These are phyloP conservation scores for Urocitellus parryii DNA, from an alignment of 2,113 vertebrate genomes.

Conservation along the genomic window DNA sequence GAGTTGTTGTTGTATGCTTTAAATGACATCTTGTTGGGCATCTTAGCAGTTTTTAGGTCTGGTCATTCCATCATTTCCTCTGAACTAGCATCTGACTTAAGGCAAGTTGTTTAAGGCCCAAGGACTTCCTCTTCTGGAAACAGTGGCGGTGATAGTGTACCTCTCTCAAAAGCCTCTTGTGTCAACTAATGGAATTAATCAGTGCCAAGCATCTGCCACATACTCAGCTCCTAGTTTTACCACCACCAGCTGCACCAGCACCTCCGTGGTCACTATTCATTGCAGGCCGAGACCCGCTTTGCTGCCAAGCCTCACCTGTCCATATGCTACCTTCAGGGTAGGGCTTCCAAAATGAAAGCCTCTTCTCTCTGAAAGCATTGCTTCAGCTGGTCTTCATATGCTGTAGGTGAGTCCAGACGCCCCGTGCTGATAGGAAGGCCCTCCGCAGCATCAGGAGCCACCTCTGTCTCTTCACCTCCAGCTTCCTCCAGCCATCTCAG, in stretches of 20 bases:
- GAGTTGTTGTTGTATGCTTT: background rate
- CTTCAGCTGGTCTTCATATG: fast-evolving
- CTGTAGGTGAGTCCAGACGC: background rate
- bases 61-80: background rate
- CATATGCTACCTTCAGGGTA: background rate
- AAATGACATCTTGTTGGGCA: background rate
- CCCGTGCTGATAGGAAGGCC: background rate
- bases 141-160: background rate
- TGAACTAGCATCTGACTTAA: background rate
- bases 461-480: background rate
- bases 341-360: background rate
- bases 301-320: background rate
- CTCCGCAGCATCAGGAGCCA: background rate
- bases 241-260: background rate
- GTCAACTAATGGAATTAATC: background rate
- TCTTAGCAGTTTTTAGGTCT: background rate
- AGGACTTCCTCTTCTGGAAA: background rate
- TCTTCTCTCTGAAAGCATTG: background rate
- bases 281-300: background rate
- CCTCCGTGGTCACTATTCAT: background rate
- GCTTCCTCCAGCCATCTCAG: background rate
- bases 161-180: background rate
- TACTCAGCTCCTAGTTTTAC: background rate
- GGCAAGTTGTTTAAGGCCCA: background rate
- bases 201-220: background rate